Evolutionary conservation across 64 coral and sea anemone species (phyloP).

Genomic region (Trachythela sp.): DNA sequence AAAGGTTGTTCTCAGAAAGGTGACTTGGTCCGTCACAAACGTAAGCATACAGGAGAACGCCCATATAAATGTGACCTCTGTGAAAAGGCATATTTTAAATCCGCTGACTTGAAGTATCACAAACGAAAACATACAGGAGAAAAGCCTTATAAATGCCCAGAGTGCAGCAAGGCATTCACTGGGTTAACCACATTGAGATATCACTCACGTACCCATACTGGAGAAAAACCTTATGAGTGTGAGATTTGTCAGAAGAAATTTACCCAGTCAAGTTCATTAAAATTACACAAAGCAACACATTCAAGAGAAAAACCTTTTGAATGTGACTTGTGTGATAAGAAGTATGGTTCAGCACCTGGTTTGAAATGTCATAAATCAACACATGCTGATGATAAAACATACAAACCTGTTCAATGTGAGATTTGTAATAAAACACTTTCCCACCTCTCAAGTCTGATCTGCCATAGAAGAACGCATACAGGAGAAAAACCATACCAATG

Average conservation of each 20-base stretch:
- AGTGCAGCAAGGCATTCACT: neutral
- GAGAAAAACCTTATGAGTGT: neutral
- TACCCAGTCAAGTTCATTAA: neutral
- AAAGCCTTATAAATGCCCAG: neutral
- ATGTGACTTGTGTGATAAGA: neutral
- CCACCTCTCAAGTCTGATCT: neutral
- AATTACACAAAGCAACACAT: neutral
- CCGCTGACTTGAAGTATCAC: neutral
- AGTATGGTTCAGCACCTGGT: neutral
- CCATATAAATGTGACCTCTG: conserved; percentile 8
- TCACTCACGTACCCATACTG: neutral
- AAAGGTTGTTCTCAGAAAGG: conserved; percentile 8
- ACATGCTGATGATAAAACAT: neutral
- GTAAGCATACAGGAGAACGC: neutral
- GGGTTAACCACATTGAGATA: neutral
- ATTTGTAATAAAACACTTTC: conserved; percentile 9
- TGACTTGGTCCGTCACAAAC: neutral
- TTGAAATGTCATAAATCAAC: neutral
- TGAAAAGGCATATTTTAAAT: neutral
- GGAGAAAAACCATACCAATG: neutral
- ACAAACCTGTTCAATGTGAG: neutral
- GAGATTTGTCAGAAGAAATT: neutral
- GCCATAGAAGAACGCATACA: neutral
- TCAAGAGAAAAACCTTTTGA: neutral
- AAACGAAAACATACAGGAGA: neutral